Evolutionary conservation across 1,140 invertebrate species (phyloP).

Genomic region (Limonius californicus): DNA sequence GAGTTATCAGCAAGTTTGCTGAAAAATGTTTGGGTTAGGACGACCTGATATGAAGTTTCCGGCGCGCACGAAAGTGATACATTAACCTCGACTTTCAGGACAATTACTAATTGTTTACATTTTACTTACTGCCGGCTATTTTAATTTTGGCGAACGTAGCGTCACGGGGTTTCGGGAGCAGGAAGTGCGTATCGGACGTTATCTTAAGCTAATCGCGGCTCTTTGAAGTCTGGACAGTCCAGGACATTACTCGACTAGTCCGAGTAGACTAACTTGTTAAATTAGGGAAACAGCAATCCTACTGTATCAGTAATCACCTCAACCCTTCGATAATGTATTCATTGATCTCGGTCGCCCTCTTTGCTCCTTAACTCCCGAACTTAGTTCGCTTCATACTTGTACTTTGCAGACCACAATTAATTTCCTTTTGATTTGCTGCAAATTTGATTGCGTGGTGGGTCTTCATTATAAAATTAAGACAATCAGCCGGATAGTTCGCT

Average conservation of each 20-base stretch:
- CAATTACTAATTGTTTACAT: no score
- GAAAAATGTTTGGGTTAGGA: constrained; percentile 16
- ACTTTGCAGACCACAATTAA: not conserved
- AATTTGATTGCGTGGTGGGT: no score
- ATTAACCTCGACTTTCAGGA: no score
- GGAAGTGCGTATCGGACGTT: no score
- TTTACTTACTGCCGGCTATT: no score
- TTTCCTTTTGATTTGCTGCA: not conserved
- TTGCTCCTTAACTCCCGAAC: not conserved
- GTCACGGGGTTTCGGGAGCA: no score
- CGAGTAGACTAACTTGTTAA: not conserved
- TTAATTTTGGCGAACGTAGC: no score
- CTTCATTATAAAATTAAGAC: no score
- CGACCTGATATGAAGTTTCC: not conserved
- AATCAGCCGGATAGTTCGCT: no score
- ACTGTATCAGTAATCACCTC: not conserved
- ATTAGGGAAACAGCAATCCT: not conserved
- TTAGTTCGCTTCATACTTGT: not conserved
- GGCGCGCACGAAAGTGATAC: not conserved
- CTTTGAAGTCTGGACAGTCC: not conserved
- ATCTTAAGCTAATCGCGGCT: not conserved
- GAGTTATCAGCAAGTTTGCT: constrained; percentile 29
- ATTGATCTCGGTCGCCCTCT: not conserved
- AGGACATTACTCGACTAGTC: not conserved
- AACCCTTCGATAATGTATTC: not conserved